Conservation (phyloP, 2,797 vertebrate species). For the Poeciliopsis infans region DNA sequence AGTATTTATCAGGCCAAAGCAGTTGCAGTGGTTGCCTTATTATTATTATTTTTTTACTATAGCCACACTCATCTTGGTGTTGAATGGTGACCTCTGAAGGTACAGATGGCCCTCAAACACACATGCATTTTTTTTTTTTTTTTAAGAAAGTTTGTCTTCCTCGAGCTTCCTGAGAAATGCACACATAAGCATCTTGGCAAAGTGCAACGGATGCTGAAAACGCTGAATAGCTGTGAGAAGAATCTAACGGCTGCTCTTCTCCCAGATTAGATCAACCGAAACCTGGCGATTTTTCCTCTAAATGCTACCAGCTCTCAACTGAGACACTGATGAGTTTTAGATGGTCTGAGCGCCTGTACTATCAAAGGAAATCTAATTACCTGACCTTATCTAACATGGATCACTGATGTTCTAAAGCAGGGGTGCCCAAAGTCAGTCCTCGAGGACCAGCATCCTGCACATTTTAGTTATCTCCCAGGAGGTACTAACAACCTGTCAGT, state of each 20-base stretch:
- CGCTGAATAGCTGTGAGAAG: constrained; percentile 47
- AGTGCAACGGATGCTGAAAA: constrained; percentile 59
- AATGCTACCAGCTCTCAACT: constrained; percentile 48
- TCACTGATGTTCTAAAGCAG: not conserved
- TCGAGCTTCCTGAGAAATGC: constrained; percentile 54
- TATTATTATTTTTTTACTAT: not conserved
- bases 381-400: not conserved
- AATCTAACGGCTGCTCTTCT: constrained; percentile 64
- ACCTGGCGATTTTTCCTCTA: constrained; percentile 19
- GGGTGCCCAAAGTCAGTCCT: too few relatives aligned
- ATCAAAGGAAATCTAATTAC: not conserved
- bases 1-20: constrained; percentile 8
- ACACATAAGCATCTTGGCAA: constrained; percentile 64
- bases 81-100: not conserved
- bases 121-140: constrained; percentile 19
- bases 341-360: not conserved
- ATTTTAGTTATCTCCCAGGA: too few relatives aligned
- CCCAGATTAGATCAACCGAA: constrained; percentile 41
- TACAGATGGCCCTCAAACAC: constrained; percentile 27
- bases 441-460: too few relatives aligned
- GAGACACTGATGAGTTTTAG: constrained; percentile 30
- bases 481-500: too few relatives aligned
- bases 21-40: not conserved
- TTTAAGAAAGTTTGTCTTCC: constrained; percentile 50
- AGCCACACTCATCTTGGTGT: not conserved